A percentile compares a stretch with the other conserved stretches of the same genome.
Conservation (phyloP, 1,140 invertebrate genomes). For the Sweltsa coloradensis region DNA sequence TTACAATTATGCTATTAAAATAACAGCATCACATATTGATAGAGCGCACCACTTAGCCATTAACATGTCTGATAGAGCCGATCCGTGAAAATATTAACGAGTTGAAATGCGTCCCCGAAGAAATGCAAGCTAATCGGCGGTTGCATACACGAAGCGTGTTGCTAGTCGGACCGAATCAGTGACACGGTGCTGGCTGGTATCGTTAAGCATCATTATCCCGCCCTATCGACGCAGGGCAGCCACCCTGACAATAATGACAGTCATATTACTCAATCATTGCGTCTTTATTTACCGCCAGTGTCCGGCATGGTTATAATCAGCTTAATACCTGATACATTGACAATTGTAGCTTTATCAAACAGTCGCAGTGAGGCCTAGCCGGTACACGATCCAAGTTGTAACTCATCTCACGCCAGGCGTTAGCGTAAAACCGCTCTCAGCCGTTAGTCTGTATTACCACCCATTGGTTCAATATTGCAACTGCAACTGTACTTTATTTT, state of each 20-base stretch:
- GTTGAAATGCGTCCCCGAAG: constrained; percentile 5
- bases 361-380: constrained; percentile 4
- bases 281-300: background rate
- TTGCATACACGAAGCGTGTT: background rate
- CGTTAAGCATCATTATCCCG: constrained; percentile 3
- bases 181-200: background rate
- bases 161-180: background rate
- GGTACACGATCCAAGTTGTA: constrained; percentile 1
- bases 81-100: background rate
- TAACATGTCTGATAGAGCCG: too few relatives aligned
- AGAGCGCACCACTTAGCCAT: too few relatives aligned
- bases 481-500: background rate
- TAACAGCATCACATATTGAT: too few relatives aligned
- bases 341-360: constrained; percentile 14
- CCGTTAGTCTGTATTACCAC: constrained; percentile 5
- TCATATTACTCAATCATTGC: background rate
- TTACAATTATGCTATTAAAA: too few relatives aligned
- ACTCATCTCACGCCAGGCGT: too few relatives aligned
- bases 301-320: too few relatives aligned
- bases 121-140: constrained; percentile 1
- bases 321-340: constrained; percentile 13
- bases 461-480: constrained; percentile 1
- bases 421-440: background rate
- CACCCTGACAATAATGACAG: constrained; percentile 1
- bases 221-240: constrained; percentile 4